Conservation (phyloP, 2,888 invertebrate species). For the Limnephilus marmoratus region DNA sequence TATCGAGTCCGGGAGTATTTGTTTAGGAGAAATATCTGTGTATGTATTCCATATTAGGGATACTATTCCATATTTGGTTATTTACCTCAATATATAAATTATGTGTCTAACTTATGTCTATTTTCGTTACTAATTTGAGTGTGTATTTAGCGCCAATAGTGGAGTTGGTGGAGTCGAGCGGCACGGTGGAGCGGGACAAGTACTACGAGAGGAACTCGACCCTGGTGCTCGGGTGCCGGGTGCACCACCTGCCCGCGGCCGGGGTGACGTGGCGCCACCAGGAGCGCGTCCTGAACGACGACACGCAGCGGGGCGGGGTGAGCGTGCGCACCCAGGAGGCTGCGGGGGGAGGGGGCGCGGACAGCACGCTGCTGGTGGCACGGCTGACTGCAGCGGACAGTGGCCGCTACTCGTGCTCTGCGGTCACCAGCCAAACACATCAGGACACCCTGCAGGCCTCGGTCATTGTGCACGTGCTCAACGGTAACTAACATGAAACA, state of each 20-base stretch:
- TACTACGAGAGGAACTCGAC: conserved; percentile 77
- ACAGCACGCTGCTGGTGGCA: conserved; percentile 64
- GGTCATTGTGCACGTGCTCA: conserved; percentile 64
- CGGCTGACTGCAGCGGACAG: conserved; percentile 63
- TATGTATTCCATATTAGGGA: too few relatives aligned
- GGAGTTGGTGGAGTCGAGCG: conserved; percentile 69
- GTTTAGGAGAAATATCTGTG: too few relatives aligned
- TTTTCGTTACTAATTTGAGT: neutral
- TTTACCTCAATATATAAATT: too few relatives aligned
- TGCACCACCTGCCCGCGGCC: conserved; percentile 73
- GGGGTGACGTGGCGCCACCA: conserved; percentile 76
- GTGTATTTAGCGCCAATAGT: conserved; percentile 74
- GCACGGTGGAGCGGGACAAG: conserved; percentile 72
- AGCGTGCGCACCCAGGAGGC: conserved; percentile 63
- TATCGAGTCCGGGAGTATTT: too few relatives aligned
- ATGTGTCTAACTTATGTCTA: too few relatives aligned
- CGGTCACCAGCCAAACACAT: conserved; percentile 11
- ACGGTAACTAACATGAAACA: conserved; percentile 48
- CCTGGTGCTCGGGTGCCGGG: conserved; percentile 76
- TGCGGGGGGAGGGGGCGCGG: conserved; percentile 58
- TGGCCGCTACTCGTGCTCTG: conserved; percentile 63
- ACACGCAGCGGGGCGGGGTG: conserved; percentile 75
- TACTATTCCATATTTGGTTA: too few relatives aligned
- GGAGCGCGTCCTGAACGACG: conserved; percentile 74
- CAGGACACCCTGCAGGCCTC: conserved; percentile 49